Evolutionary conservation across 1,140 invertebrate species (phyloP).

Genomic region (Drosophila ohnishii): DNA sequence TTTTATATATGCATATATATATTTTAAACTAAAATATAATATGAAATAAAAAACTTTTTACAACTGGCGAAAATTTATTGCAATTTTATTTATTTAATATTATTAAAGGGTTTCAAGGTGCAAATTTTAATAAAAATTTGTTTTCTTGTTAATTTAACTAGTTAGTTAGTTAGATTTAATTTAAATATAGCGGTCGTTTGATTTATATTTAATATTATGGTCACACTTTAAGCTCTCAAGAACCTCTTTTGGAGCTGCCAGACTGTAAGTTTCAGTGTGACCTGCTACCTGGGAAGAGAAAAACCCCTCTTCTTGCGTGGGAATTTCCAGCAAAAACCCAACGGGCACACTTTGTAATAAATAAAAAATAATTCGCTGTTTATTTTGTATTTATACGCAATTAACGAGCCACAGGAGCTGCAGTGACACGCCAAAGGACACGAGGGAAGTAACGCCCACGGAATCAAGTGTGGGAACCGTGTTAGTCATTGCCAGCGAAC

Average conservation of each 20-base stretch:
- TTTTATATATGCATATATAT: conserved; percentile 57
- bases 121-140: no score
- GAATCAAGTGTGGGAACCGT: neutral
- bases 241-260: neutral
- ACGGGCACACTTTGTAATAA: neutral
- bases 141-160: no score
- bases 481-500: conserved; percentile 7
- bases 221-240: neutral
- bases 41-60: conserved; percentile 67
- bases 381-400: neutral
- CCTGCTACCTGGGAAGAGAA: neutral
- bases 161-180: neutral
- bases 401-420: neutral
- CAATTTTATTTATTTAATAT: no score
- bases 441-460: neutral
- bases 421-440: neutral
- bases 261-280: neutral
- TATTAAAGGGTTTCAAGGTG: no score
- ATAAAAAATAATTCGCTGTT: conserved; percentile 4
- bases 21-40: conserved; percentile 44
- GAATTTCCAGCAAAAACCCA: no score
- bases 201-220: no score
- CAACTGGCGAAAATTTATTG: conserved; percentile 58
- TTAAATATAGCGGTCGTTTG: neutral
- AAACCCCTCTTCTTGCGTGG: accelerated